These are phyloP conservation scores for Tryphoninae sp. DNA, from an alignment of 2,888 invertebrate genomes.

Conservation along the genomic window DNA sequence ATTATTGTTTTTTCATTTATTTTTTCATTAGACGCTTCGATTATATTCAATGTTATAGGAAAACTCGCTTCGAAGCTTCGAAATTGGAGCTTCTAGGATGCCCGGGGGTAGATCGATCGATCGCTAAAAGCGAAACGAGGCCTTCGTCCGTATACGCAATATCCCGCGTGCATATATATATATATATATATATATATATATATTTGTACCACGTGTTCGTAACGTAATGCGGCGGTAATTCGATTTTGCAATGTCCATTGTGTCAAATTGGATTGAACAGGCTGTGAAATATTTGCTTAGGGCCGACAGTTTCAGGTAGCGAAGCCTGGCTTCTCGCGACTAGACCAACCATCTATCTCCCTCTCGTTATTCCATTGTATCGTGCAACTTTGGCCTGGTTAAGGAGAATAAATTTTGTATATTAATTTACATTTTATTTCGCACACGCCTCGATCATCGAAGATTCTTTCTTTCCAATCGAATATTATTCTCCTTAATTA, in stretches of 20 bases:
- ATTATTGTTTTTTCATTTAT: not conserved
- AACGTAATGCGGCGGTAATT: conserved; percentile 74
- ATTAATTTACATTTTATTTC: no score
- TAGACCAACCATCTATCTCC: conserved; percentile 46
- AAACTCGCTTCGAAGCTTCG: conserved; percentile 2
- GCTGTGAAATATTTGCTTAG: conserved; percentile 77
- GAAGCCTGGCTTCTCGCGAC: conserved; percentile 59
- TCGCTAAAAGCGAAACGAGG: conserved; percentile 42
- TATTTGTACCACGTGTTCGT: conserved; percentile 62
- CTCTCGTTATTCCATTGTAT: conserved; percentile 26
- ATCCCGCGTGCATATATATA: not conserved
- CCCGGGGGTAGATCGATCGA: conserved; percentile 57
- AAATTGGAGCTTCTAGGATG: conserved; percentile 43
- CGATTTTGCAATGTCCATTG: conserved; percentile 73
- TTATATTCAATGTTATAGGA: not conserved
- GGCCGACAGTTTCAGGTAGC: conserved; percentile 65
- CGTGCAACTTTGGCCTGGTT: conserved; percentile 7
- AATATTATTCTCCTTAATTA: no score
- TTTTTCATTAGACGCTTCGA: not conserved
- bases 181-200: conserved; percentile 46
- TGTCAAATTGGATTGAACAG: conserved; percentile 75
- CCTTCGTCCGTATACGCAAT: conserved; percentile 8
- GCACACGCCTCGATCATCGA: no score
- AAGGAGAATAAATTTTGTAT: no score
- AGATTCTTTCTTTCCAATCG: no score